phyloP scores from a whole-genome alignment of 2,888 invertebrate species.

The Kryphioiulus occultus region DNA sequence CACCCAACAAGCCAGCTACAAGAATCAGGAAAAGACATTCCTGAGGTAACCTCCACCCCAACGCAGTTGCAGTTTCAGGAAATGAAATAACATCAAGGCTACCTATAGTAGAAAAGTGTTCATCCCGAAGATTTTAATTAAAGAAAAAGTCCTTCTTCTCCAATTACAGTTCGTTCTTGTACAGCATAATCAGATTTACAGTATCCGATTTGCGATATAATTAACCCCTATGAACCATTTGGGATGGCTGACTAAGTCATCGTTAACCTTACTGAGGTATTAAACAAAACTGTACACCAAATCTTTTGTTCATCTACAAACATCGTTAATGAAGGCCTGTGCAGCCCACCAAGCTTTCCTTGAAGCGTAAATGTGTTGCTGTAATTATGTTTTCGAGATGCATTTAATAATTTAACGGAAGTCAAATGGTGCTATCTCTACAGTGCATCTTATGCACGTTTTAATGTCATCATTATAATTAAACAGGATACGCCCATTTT shows the following conservation, averaged over 20 bases:
- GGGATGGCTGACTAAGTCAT: neutral
- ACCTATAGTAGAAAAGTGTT: too few relatives aligned
- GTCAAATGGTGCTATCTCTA: neutral
- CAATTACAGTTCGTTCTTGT: too few relatives aligned
- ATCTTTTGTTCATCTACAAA: neutral
- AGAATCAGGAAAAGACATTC: too few relatives aligned
- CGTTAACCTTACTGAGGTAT: neutral
- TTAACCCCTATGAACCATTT: too few relatives aligned
- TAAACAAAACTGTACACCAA: neutral
- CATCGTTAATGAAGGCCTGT: neutral
- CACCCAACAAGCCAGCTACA: too few relatives aligned
- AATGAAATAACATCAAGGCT: too few relatives aligned
- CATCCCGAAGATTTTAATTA: too few relatives aligned
- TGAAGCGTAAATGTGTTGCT: neutral
- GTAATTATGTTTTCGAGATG: neutral
- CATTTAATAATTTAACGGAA: neutral
- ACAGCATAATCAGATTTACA: too few relatives aligned
- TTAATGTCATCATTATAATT: neutral
- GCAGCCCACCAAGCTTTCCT: neutral
- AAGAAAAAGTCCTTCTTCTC: neutral
- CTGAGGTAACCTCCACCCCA: too few relatives aligned
- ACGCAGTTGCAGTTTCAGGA: too few relatives aligned
- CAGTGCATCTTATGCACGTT: neutral
- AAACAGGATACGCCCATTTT: neutral
- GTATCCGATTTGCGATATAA: too few relatives aligned